Base-by-base conservation (phyloP, 2,113 vertebrate species). In the Nipponia nippon region DNA sequence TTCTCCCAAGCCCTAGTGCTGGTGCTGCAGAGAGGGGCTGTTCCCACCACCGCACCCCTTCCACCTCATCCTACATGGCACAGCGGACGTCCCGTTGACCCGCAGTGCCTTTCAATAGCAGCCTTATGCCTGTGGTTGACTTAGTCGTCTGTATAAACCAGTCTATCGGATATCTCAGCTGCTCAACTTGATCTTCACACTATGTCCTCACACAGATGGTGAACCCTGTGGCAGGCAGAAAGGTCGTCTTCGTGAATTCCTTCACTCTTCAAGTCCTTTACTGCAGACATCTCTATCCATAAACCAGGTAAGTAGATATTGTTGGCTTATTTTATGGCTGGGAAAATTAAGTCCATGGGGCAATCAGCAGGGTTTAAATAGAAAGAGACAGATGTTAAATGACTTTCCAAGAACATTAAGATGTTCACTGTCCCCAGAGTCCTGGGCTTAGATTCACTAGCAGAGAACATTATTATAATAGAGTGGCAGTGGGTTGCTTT, bases 341-440 rank as follows among this genome's bases (percentile, higher is more conserved):
- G 53, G 61, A 94, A 87, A 93, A 91, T 79, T n/a, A 79, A 55
- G 70, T 92, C 83, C 65, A 12, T 82, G 44, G 49, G 19, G 36
- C 61, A 72, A 96, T 94, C 77, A 71, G 61, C 15, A 3, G 40
- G 69, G 34, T 53, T 94, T 92, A 89, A 91, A 82, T 87, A 81
- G 83, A 89, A 96, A 85, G 63, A 93, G 86, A 66, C 90, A 89
- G 82, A 92, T 94, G 66, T 87, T 90, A 83, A 91, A 92, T 84
- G 62, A 62, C 62, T 97, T 92, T 92, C 59, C 59, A 75, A 88
- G 62, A 89, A 87, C 44, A 90, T 53, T 47, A 46, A 87, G 77
- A 65, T 71, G 58, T 79, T 89, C 27, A 1, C 58, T 73, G 77
- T 90, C 73, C 94, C 87, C 30, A 75, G 83, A 97, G 80, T 83